Evolutionary conservation across 2,113 vertebrate genomes (phyloP), one percentile per base, ranked within the genome.

Genomic region (Rhagologus leucostigma): DNA sequence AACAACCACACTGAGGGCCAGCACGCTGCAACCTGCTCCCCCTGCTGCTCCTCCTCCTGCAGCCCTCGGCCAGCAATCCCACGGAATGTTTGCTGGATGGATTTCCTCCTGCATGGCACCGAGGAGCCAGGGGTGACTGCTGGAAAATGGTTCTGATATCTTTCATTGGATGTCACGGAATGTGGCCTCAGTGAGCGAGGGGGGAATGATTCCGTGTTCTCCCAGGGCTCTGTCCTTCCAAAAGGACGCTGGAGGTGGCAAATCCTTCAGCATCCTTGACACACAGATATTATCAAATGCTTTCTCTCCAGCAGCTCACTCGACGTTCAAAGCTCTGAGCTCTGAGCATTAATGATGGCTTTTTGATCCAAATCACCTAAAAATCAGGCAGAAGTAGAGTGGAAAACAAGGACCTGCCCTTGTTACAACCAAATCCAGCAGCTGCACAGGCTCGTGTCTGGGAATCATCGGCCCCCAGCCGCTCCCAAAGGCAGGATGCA

Each of bases 1-100:
- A 91, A 83, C 93, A 93, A 69, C 83, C 97, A 97, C 96, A 95
- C 6, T 74, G 75, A 37, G 82, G 91, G 88, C 87, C 82, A 56
- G 91, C 37, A 13, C 22, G 59, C 70, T 96, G 95, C 96, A 96
- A 89, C 96, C 92, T 96, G 95, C 57, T 91, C 50, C 79, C 62
- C 79, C 41, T 41, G 44, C 56, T 1, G 4, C 68, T 7, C 69
- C 59, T 46, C 22, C n/a, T 10, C 85, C 96, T 47, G n/a, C 93
- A 59, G 90, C 63, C 17, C 82, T 94, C 92, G 86, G 73, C 67
- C 93, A 65, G 80, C 49, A 53, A 17, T 39, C 70, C 87, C 94
- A 41, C 13, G 47, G 69, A 55, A 82, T 16, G 46, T 4, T 69
- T 62, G 32, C 57, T 59, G 80, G 29, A 41, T 80, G 69, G n/a